Evolutionary conservation across 2,113 vertebrate genomes (phyloP), one percentile per base, ranked within the genome.

Genomic region (Gorsachius goisagi): DNA sequence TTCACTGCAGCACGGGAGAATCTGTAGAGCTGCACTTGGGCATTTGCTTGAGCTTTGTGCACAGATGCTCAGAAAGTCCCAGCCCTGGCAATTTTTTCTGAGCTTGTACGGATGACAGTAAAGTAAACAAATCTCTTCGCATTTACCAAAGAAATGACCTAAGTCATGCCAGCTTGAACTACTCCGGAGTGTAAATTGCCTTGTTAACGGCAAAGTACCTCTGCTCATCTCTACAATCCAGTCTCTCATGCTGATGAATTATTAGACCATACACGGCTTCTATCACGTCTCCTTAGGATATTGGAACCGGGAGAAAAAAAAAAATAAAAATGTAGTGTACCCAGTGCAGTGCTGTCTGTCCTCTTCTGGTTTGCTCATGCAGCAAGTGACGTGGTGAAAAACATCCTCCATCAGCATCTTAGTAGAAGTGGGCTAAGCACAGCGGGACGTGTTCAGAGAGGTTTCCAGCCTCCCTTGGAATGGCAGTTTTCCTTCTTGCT

Each of bases 291-390:
- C 37, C 85, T 88, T 33, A 37, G 69, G 53, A 39, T 80, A 33
- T 1, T 56, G 81, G 59, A 86, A 59, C 13, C 0, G 1, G 59
- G 12, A 20, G 12, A 0, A 4, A 22, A n/a, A n/a, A 39, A 18
- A 4, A 2, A 4, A 2, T 5, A n/a, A 39, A 18, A 4, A 2
- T 5, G 12, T 20, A 9, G 5, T 41, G 1, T 24, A 44, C 8
- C 15, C 8, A 7, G 0, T 1, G 4, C 2, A 9, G 12, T 9
- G 24, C 16, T 33, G 32, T 27, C 15, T 85, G 0, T 21, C 13
- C n/a, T 59, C 22, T 24, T 64, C 71, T 76, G 55, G 9, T 15
- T 50, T 30, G 19, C 11, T 85, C 17, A 8, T 59, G 64, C 28
- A 53, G 47, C 2, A 28, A 52, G 18, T 15, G 23, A 21, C 0